Conservation (phyloP, 2,797 vertebrate genomes). For the Anguilla marmorata region DNA sequence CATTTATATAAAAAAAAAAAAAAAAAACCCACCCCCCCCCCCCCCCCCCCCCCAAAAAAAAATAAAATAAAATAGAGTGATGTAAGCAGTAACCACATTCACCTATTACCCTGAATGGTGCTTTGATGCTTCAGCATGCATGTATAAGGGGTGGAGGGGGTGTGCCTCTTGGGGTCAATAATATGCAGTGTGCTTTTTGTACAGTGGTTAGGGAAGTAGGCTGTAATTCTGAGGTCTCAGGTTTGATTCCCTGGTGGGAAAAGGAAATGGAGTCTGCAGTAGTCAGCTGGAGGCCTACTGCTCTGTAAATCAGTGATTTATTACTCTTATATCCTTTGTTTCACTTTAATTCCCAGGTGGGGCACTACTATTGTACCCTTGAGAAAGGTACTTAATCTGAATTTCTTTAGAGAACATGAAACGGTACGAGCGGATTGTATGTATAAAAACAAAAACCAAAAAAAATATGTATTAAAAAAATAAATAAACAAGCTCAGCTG, state of each 20-base stretch:
- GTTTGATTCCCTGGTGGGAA: neutral
- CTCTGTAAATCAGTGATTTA: constrained; percentile 1
- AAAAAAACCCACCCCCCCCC: too few relatives aligned
- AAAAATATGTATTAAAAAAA: too few relatives aligned
- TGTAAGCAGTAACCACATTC: neutral
- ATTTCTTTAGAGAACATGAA: neutral
- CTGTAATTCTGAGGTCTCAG: neutral
- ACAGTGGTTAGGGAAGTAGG: neutral
- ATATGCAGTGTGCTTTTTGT: neutral
- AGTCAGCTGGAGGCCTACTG: neutral
- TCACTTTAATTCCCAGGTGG: constrained; percentile 3
- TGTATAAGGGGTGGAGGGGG: neutral
- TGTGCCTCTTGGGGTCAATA: neutral
- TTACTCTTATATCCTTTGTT: neutral
- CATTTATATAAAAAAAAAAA: too few relatives aligned
- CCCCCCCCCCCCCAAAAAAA: too few relatives aligned
- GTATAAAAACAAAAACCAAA: too few relatives aligned
- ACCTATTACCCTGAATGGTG: neutral
- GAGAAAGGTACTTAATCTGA: neutral
- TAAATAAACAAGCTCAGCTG: too few relatives aligned
- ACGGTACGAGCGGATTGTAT: neutral
- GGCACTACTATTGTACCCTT: neutral
- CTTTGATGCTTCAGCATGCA: neutral
- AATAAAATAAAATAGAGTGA: too few relatives aligned
- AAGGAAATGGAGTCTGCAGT: neutral